These are phyloP conservation scores for Paramormyrops kingsleyae DNA, from an alignment of 2,113 vertebrate species.

Conservation along the genomic window DNA sequence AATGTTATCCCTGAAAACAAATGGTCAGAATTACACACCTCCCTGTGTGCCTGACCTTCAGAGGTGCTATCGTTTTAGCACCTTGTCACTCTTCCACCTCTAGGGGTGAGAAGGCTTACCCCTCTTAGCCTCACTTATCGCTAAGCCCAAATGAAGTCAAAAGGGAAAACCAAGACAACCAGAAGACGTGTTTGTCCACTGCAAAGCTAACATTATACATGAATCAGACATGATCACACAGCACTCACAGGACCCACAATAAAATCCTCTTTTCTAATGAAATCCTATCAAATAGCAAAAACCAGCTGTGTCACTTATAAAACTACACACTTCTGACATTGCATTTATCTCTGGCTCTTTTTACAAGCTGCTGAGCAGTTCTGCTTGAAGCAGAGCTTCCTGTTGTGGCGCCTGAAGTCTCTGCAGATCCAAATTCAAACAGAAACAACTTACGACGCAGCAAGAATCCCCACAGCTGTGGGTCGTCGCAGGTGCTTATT, in stretches of 20 bases:
- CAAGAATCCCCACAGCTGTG: background rate
- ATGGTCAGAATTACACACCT: background rate
- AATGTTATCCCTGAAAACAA: background rate
- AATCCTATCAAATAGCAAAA: background rate
- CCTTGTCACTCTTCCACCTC: background rate
- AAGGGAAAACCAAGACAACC: background rate
- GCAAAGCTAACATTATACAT: background rate
- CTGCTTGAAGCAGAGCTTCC: background rate
- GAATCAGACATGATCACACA: background rate
- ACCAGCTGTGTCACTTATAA: background rate
- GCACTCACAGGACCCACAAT: background rate
- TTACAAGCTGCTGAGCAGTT: background rate
- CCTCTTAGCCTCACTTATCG: background rate
- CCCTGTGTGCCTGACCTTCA: conserved; percentile 9
- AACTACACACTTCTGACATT: background rate
- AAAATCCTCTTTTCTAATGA: background rate
- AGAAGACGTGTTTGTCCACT: background rate
- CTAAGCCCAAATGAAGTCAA: background rate
- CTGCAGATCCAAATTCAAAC: background rate
- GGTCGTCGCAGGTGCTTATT: background rate
- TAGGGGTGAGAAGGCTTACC: background rate
- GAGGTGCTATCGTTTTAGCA: conserved; percentile 29
- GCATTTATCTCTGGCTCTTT: background rate
- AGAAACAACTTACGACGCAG: background rate
- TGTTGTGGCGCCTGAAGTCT: background rate